Percentiles rank a stretch among this genome's conserved stretches.
phyloP scores from a whole-genome alignment of 92 coral and sea anemone species.

The Epizoanthus ramosus region DNA sequence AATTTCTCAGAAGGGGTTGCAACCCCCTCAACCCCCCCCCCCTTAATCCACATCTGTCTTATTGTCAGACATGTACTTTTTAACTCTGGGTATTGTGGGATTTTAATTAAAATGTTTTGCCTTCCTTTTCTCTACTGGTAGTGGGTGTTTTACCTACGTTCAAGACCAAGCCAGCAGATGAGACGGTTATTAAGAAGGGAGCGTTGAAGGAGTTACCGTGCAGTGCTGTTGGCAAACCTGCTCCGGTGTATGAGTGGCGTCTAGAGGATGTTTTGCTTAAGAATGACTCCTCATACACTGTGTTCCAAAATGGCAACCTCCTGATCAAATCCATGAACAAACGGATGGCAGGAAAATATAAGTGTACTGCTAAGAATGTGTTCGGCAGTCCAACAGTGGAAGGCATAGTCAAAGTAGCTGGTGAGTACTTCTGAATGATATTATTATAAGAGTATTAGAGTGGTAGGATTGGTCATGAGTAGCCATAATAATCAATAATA shows the following conservation, averaged over 20 bases:
- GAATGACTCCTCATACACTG: conserved; percentile 44
- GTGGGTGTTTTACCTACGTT: conserved; percentile 64
- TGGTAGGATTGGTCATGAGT: too few species aligned
- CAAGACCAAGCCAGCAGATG: conserved; percentile 43
- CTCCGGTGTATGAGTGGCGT: conserved; percentile 74
- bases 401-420: conserved; percentile 56
- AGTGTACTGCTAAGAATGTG: conserved; percentile 71
- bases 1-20: too few species aligned
- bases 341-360: conserved; percentile 60
- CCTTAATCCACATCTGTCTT: too few species aligned
- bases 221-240: conserved; percentile 78
- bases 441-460: too few species aligned
- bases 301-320: conserved; percentile 67
- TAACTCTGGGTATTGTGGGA: too few species aligned
- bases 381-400: conserved; percentile 30
- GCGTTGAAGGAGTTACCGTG: conserved; percentile 49
- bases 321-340: conserved; percentile 41
- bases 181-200: conserved; percentile 29
- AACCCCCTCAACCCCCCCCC: too few species aligned
- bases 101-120: not conserved
- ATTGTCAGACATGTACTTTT: too few species aligned
- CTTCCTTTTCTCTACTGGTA: conserved; percentile 31
- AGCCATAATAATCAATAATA: too few species aligned
- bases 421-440: conserved; percentile 59
- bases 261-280: conserved; percentile 32